phyloP scores from a whole-genome alignment of 2,888 invertebrate genomes.

The Phaedon cochleariae region DNA sequence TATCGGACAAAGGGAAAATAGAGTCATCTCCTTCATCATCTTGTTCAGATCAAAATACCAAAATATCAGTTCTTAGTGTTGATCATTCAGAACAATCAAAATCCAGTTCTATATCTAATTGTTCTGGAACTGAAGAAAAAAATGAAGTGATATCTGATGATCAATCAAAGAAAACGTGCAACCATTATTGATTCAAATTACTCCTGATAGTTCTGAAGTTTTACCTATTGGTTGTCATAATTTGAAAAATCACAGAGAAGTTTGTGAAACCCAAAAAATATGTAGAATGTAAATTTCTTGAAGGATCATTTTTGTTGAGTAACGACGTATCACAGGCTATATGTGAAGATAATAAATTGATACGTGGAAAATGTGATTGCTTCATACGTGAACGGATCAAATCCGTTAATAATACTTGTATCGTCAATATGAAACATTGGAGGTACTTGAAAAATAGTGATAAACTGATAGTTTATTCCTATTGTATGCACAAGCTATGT shows the following conservation, averaged over 20 bases:
- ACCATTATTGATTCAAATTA: too few relatives aligned
- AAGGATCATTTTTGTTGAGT: neutral
- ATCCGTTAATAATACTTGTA: neutral
- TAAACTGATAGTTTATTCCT: neutral
- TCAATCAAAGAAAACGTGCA: too few relatives aligned
- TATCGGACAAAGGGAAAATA: neutral
- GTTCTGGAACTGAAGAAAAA: too few relatives aligned
- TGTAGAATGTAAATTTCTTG: neutral
- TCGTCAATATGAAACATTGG: neutral
- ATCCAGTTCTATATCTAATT: too few relatives aligned
- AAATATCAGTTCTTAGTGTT: too few relatives aligned
- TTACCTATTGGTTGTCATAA: neutral
- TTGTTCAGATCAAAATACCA: too few relatives aligned
- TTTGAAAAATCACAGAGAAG: neutral
- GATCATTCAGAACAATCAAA: too few relatives aligned
- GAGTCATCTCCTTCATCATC: too few relatives aligned
- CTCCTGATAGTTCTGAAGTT: neutral
- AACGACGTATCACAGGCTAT: neutral
- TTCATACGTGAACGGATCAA: neutral
- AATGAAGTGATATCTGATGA: too few relatives aligned
- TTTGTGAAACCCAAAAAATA: neutral
- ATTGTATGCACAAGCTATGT: conserved; percentile 1
- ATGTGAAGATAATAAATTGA: neutral
- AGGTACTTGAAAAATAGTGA: neutral
- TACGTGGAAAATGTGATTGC: neutral